Evolutionary conservation across 2,113 vertebrate genomes (phyloP).

Genomic region (human (Homo sapiens)): GRCh38 chr20:48091001-48091500

Average conservation of each 20-base stretch:
- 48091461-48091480: too few relatives aligned
- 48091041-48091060: not conserved
- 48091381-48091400: too few relatives aligned
- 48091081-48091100: not conserved
- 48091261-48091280: too few relatives aligned
- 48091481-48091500: too few relatives aligned
- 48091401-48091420: too few relatives aligned
- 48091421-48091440: too few relatives aligned
- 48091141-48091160: accelerated
- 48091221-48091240: not conserved
- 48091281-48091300: too few relatives aligned
- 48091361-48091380: too few relatives aligned
- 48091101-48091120: not conserved
- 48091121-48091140: accelerated
- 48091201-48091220: not conserved
- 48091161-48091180: not conserved
- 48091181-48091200: not conserved
- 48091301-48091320: too few relatives aligned
- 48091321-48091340: too few relatives aligned
- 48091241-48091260: not conserved
- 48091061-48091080: not conserved
- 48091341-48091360: too few relatives aligned
- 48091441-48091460: too few relatives aligned
- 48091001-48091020: not conserved
- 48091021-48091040: not conserved